phyloP scores from a whole-genome alignment of 2,113 vertebrate genomes.

The Dipodomys spectabilis region DNA sequence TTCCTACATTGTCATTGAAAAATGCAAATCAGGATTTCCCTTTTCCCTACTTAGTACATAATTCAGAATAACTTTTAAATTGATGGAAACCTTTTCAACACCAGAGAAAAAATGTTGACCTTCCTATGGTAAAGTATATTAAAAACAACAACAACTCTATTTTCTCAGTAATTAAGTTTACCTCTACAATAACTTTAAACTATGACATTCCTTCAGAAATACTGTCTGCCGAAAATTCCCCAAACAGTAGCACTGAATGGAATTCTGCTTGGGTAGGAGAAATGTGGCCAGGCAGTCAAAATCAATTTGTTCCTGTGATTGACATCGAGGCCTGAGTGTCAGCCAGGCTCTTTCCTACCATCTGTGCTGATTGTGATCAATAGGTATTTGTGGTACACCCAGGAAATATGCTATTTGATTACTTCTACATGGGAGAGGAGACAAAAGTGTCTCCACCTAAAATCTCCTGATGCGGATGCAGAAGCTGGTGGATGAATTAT shows the following conservation, averaged over 20 bases:
- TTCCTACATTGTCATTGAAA: constrained; percentile 55
- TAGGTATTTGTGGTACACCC: constrained; percentile 70
- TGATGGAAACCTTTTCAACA: constrained; percentile 41
- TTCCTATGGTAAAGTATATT: constrained; percentile 63
- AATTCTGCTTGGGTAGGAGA: constrained; percentile 76
- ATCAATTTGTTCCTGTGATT: constrained; percentile 74
- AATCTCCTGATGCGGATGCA: constrained; percentile 76
- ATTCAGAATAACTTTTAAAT: constrained; percentile 69
- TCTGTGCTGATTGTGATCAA: constrained; percentile 83
- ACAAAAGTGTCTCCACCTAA: constrained; percentile 75
- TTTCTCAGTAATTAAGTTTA: constrained; percentile 75
- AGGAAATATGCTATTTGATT: constrained; percentile 83
- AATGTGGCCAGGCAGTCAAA: constrained; percentile 44
- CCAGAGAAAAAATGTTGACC: constrained; percentile 50
- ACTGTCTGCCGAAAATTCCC: constrained; percentile 79
- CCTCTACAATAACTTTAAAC: constrained; percentile 69
- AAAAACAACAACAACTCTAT: constrained; percentile 62
- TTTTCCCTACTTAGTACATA: constrained; percentile 61
- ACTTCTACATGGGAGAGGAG: constrained; percentile 74
- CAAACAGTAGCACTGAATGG: constrained; percentile 49
- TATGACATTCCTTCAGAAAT: constrained; percentile 76
- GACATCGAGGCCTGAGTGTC: constrained; percentile 64
- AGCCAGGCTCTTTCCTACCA: constrained; percentile 64
- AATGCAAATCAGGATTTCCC: constrained; percentile 71
- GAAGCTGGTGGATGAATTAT: constrained; percentile 82